Base-by-base conservation (phyloP, 64 coral and sea anemone genomes). In the Pocillopora verrucosa region DNA sequence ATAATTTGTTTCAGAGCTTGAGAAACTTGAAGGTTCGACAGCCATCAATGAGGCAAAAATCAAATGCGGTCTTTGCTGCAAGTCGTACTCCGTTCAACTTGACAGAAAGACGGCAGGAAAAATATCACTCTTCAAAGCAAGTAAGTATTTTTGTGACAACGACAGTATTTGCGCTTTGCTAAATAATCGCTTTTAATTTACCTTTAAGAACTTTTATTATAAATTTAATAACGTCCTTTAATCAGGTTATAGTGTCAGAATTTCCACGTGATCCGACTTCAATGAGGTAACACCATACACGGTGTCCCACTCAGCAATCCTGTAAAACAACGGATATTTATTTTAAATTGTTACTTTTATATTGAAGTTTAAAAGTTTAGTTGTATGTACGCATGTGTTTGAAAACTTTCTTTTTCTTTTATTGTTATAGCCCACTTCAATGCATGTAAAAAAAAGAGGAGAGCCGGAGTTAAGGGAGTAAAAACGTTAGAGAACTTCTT, bases 11-110 rank as follows among this genome's bases (percentile, higher is more conserved):
- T 72, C 87, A 89, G 87, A 79, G 22, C 76, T 89, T 62, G 87
- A 14, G 34, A 89, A 79, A 80, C 87, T 80, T 90, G 56, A 90
- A 90, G 79, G 79, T 83, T 83, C 67, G 61, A 83, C 89, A 83
- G 89, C 89, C n/a, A 83, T 83, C 13, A 90, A 90, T 25, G 68
- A 90, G 78, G 57, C 16, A 37, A 83, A 90, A 83, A 16, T 90
- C 63, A 80, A 90, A 83, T 90, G 89, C 26, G 89, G 89, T 90
- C 61, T 90, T 83, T 83, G 89, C 25, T 72, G 77, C 88, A 90
- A 90, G 67, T 72, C 77, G 64, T 81, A 82, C 25, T 61, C 56
- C n/a, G 87, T 89, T 16, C 87, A 34, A 79, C 73, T 70, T 69
- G 87, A 89, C 58, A 79, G 87, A 79, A 57, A 7, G 12, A 80